Conservation (phyloP, 2,888 invertebrate genomes). For the Diaprepes abbreviatus region DNA sequence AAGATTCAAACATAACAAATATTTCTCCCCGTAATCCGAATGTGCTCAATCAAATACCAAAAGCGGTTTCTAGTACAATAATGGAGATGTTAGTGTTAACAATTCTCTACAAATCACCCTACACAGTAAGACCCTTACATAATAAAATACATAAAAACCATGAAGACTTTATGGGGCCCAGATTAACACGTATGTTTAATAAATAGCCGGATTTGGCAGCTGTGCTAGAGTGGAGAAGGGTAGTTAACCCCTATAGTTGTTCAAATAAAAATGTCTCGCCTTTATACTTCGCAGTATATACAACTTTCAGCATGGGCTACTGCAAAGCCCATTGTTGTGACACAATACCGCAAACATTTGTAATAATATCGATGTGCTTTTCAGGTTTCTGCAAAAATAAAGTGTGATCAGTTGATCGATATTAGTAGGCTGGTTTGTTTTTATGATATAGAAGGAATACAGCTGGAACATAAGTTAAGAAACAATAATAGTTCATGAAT, state of each 20-base stretch:
- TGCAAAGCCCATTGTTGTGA: conserved; percentile 64
- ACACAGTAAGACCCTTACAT: conserved; percentile 41
- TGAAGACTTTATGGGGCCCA: conserved; percentile 57
- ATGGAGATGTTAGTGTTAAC: conserved; percentile 66
- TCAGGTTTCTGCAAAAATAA: conserved; percentile 63
- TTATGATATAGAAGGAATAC: conserved; percentile 42
- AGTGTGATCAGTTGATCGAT: conserved; percentile 47
- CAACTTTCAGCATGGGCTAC: conserved; percentile 50
- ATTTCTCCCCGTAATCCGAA: conserved; percentile 60
- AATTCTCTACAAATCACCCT: conserved; percentile 63
- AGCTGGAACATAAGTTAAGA: conserved; percentile 23
- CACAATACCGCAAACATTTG: conserved; percentile 68
- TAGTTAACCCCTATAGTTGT: conserved; percentile 59
- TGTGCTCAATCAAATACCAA: conserved; percentile 65
- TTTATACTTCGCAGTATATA: neutral
- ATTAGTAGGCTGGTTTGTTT: conserved; percentile 54
- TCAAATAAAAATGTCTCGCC: conserved; percentile 33
- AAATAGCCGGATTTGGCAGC: conserved; percentile 69
- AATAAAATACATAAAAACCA: conserved; percentile 47
- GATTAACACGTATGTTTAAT: conserved; percentile 70
- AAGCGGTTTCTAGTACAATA: conserved; percentile 63
- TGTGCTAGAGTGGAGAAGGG: conserved; percentile 62
- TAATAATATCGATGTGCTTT: conserved; percentile 69
- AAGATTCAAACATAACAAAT: conserved; percentile 49
- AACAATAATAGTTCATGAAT: too few species aligned